Evolutionary conservation across 2,888 invertebrate genomes (phyloP).

Genomic region (Chrysolina haemoptera): DNA sequence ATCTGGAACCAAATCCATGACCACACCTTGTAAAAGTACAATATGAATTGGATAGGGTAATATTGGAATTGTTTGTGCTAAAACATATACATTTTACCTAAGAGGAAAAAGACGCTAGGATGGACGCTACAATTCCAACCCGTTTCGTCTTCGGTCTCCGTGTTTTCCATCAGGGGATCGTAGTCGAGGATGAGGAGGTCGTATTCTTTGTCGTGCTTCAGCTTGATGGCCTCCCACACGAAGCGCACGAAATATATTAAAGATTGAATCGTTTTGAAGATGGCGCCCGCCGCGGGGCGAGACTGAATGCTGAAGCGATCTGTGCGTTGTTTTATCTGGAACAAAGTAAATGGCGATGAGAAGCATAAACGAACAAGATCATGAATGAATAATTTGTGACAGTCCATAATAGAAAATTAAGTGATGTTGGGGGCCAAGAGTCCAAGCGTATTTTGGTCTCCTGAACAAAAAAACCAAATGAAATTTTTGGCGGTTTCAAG

Average conservation of each 20-base stretch:
- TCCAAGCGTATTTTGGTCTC: too few relatives aligned
- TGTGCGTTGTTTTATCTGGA: conserved; percentile 28
- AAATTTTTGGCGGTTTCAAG: too few relatives aligned
- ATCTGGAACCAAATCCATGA: too few relatives aligned
- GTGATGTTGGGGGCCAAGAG: too few relatives aligned
- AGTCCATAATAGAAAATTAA: too few relatives aligned
- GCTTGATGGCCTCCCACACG: conserved; percentile 59
- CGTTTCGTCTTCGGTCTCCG: conserved; percentile 73
- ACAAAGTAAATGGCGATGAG: conserved; percentile 3
- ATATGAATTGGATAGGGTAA: too few relatives aligned
- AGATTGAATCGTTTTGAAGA: conserved; percentile 45
- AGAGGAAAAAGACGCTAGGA: conserved; percentile 77
- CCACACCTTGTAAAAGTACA: too few relatives aligned
- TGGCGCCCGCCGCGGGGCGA: conserved; percentile 13
- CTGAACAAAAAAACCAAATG: too few relatives aligned
- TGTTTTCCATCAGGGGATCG: conserved; percentile 72
- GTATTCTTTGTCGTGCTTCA: conserved; percentile 67
- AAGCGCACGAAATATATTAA: conserved; percentile 50
- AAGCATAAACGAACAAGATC: neutral
- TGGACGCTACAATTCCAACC: conserved; percentile 79
- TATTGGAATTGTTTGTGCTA: too few relatives aligned
- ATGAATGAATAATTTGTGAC: too few relatives aligned
- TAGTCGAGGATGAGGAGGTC: conserved; percentile 67
- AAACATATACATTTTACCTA: conserved; percentile 65
- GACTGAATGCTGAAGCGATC: conserved; percentile 19